Evolutionary conservation across 2,797 vertebrate species (phyloP).

Genomic region (Liparis tanakae): DNA sequence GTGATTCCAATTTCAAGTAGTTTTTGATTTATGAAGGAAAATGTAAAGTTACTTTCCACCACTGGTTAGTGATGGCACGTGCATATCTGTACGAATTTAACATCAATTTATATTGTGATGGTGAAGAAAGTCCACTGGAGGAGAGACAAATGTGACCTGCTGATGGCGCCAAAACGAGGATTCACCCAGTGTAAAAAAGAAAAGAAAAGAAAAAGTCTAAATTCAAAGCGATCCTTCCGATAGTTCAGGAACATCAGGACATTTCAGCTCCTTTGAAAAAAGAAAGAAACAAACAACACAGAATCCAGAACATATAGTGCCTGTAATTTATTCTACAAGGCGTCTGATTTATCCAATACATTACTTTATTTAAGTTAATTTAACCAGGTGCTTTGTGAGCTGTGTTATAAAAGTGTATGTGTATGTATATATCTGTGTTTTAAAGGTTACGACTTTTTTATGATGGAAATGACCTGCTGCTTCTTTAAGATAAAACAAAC

Average conservation of each 20-base stretch:
- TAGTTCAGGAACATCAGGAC: not conserved
- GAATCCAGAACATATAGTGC: not conserved
- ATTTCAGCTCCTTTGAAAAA: not conserved
- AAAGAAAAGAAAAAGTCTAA: not conserved
- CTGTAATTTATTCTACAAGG: no score
- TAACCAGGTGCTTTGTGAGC: not conserved
- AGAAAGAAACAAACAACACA: not conserved
- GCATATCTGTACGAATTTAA: not conserved
- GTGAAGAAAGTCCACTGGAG: not conserved
- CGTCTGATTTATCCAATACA: not conserved
- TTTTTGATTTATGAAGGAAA: not conserved
- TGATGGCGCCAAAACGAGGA: not conserved
- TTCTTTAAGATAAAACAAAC: constrained; percentile 62
- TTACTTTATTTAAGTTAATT: not conserved
- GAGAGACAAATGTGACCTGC: not conserved
- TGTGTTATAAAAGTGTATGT: not conserved
- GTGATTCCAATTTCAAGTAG: not conserved
- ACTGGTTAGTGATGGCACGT: not conserved
- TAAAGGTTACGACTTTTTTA: constrained; percentile 13
- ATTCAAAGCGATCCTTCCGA: not conserved
- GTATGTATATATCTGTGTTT: not conserved
- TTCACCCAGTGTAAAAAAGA: not conserved
- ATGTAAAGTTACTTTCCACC: not conserved
- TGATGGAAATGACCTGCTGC: constrained; percentile 40
- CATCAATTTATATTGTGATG: not conserved